A percentile compares a stretch with the other conserved stretches of the same genome.
These are phyloP conservation scores for Eilema depressum DNA, from an alignment of 2,888 invertebrate genomes.

Conservation along the genomic window DNA sequence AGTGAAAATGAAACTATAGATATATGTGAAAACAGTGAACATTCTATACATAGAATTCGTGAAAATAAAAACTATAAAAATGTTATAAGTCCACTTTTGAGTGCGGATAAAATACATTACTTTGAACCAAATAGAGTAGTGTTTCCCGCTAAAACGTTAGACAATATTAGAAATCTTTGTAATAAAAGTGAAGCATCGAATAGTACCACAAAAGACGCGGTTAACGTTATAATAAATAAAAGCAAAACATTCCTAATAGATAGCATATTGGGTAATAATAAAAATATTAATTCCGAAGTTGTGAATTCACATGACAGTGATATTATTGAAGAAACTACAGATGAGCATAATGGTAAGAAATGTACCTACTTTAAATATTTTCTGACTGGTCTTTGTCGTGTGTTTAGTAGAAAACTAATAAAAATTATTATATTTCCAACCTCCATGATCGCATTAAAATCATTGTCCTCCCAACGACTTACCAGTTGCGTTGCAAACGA, in stretches of 20 bases:
- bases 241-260: slow-evolving; percentile 87
- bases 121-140: slow-evolving; percentile 65
- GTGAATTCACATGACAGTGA: slow-evolving; percentile 55
- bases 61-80: slow-evolving; percentile 55
- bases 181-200: slow-evolving; percentile 57
- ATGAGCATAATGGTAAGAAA: slow-evolving; percentile 79
- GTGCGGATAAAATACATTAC: slow-evolving; percentile 62
- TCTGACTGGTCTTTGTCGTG: neutral
- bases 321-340: slow-evolving; percentile 72
- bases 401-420: no score
- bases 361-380: neutral
- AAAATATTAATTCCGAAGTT: slow-evolving; percentile 55
- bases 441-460: no score
- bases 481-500: no score
- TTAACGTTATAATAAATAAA: slow-evolving; percentile 59
- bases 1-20: slow-evolving; percentile 84
- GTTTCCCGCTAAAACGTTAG: slow-evolving; percentile 62
- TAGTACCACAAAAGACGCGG: slow-evolving; percentile 57
- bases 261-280: slow-evolving; percentile 83
- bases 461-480: no score
- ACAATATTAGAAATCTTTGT: slow-evolving; percentile 57
- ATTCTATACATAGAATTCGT: slow-evolving; percentile 48
- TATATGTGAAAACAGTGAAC: slow-evolving; percentile 81
- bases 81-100: slow-evolving; percentile 54
- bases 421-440: no score